Base-by-base conservation (phyloP, 2,888 invertebrate species). In the Hermaeophaga mercurialis region DNA sequence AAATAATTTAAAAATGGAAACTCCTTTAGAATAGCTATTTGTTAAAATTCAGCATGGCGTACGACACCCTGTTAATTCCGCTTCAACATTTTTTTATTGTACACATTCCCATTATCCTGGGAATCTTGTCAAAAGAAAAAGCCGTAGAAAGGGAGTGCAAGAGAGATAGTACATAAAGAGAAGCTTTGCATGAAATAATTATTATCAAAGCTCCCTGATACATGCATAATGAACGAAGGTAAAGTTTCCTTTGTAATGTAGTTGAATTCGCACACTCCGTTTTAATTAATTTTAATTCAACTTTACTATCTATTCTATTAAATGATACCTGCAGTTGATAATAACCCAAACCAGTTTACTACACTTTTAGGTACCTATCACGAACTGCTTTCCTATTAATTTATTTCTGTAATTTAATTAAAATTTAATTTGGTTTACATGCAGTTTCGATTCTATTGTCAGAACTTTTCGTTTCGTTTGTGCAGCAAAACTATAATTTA, bases 221-320 rank as follows among this genome's bases (percentile, higher is more conserved):
- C 46, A 54, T 54, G 46, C 39, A 54, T 54, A 54, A 54, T 54
- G 54, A 54, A 46, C 36, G 22, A 46, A 31, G 19, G 38, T 46
- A 36, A 54, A 54, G 36, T 46, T 54, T 54, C 54, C 46, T 54
- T 54, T 49, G 49, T 49, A 46, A 38, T 39, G 38, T 39, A 54
- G 46, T 38, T 45, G 54, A 54, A 46, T 46, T 46, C 39, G 54
- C 54, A 54, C 39, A 54, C 46, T 48, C 54, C 38, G 38, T 46
- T 55, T 46, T 44, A 58, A 57, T 54, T 57, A 53, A 57, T 59
- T 59, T 43, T 26, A 56, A 54, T 54, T 38, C 26, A 50, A 58
- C 41, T 47, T 36, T 26, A 53, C 54, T 54, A 59, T 59, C 53
- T 41, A 54, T 44, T 46, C 53, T 41, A 54, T 44, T 46, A 54